Evolutionary conservation across 2,797 vertebrate species (phyloP).

Genomic region (Gallinago solitaria): DNA sequence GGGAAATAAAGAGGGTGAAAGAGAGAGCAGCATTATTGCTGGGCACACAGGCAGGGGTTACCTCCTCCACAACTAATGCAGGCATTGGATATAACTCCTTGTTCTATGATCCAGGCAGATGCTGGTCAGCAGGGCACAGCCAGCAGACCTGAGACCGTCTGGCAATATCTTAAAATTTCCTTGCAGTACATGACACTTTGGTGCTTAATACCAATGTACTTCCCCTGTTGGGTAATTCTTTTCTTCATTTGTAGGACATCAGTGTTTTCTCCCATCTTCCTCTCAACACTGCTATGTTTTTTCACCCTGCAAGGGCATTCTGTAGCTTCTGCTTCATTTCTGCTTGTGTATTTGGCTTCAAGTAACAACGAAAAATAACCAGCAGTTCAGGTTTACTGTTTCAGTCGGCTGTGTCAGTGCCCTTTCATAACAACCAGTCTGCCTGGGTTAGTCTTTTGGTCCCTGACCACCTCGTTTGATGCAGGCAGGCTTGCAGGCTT

Average conservation of each 20-base stretch:
- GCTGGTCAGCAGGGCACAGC: background rate
- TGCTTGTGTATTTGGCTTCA: background rate
- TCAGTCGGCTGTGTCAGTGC: background rate
- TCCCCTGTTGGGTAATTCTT: background rate
- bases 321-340: background rate
- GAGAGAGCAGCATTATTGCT: background rate
- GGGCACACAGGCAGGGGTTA: background rate
- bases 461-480: background rate
- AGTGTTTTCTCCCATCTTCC: background rate
- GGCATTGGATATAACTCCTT: background rate
- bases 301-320: background rate
- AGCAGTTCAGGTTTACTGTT: background rate
- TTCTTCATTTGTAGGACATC: background rate
- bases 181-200: background rate
- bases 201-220: background rate
- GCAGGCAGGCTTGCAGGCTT: background rate
- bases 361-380: background rate
- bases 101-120: background rate
- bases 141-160: background rate
- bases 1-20: background rate
- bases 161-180: background rate
- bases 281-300: background rate
- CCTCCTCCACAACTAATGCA: accelerated
- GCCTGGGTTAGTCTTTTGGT: background rate
- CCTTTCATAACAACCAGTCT: background rate